Evolutionary conservation across 2,888 invertebrate species (phyloP), one percentile per base, ranked within the genome.

Genomic region (Drosophila eohydei): DNA sequence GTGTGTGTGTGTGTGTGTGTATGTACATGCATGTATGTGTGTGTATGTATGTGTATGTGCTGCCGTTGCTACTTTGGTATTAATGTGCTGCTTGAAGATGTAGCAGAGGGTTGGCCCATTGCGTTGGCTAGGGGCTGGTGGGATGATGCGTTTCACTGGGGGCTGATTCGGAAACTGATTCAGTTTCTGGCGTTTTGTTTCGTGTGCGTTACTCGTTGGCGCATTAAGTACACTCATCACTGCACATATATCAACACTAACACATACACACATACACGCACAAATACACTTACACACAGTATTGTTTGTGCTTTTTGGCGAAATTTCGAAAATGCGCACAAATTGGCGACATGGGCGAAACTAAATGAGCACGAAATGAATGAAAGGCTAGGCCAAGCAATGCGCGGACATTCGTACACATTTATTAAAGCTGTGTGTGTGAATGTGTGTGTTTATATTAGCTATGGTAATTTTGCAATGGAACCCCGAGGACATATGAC

Each of bases 31-130:
- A 7, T 65, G 11, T 67, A 5, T 56, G 9, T 44, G 32, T 56
- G 30, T 54, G 41, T 26, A 3, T 1, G 21, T 1, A 21, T 21
- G 21, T 26, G 14, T 28, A 14, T 46, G 28, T 46, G 12, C 4
- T 26, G 26, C 1, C 26, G 21, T 6, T 61, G 46, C 36, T 67
- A 80, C 67, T 59, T 68, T 81, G 70, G 61, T 78, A 74, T 83
- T 86, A 83, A 86, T 83, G 83, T 83, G 83, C 70, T 81, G 81
- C 84, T 83, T 68, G 79, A 74, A 67, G 82, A 69, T 65, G 40
- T 63, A 36, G 52, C 34, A 46, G 57, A 78, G 62, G 65, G 54
- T 70, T 58, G 43, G 14, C 52, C 14, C 44, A 12, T 28, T 34
- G 30, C 38, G 28, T 36, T 50, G 21, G 48, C 26, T 34, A 26